A percentile compares a stretch with the other conserved stretches of the same genome.
phyloP scores from a whole-genome alignment of 1,140 invertebrate species.

The Drosophila santomea region DNA sequence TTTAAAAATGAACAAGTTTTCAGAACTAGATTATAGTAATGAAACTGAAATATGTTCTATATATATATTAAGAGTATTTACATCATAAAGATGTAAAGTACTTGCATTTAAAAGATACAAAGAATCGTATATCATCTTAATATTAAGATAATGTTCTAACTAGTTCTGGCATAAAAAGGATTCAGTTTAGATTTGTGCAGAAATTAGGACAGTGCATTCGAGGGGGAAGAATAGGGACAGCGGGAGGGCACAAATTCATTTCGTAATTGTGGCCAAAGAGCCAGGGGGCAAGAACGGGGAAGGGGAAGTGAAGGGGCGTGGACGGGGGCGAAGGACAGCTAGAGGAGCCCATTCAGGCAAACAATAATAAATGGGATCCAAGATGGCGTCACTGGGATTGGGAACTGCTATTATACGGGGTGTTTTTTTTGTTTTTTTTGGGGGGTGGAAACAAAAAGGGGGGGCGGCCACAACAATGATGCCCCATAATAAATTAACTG shows the following conservation, averaged over 20 bases:
- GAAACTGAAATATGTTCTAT: background rate
- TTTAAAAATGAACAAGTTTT: background rate
- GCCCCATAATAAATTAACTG: slow-evolving; percentile 84
- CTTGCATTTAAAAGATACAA: too few species aligned
- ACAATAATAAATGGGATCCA: slow-evolving; percentile 77
- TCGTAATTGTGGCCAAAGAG: slow-evolving; percentile 81
- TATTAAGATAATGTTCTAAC: too few species aligned
- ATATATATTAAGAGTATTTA: too few species aligned
- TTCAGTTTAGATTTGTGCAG: too few species aligned
- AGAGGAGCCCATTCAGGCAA: slow-evolving; percentile 61
- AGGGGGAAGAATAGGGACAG: slow-evolving; percentile 19
- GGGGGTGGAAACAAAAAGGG: background rate
- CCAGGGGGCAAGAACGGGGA: slow-evolving; percentile 37
- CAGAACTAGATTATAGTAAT: background rate
- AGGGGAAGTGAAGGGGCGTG: background rate
- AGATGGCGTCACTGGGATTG: slow-evolving; percentile 58
- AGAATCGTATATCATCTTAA: too few species aligned
- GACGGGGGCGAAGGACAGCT: slow-evolving; percentile 13
- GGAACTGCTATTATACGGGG: slow-evolving; percentile 37
- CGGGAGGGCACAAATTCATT: slow-evolving; percentile 74
- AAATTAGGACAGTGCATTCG: slow-evolving; percentile 2
- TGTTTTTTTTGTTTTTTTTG: background rate
- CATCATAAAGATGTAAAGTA: too few species aligned
- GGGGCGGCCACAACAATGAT: slow-evolving; percentile 52
- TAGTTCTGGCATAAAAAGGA: too few species aligned